phyloP scores from a whole-genome alignment of 1,140 invertebrate genomes.

The Macrobrachium nipponense region DNA sequence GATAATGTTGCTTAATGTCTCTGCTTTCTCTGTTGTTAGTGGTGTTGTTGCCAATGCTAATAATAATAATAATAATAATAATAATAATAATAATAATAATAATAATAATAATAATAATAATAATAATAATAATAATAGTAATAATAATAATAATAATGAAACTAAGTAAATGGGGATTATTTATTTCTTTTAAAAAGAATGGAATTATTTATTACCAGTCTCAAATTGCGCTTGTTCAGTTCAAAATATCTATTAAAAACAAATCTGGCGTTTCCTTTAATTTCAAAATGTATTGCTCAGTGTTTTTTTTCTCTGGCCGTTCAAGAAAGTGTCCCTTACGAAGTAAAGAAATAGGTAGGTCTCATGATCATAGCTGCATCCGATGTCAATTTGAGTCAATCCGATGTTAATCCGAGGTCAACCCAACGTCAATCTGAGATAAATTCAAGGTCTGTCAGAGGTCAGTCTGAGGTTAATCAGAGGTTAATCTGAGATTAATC shows the following conservation, averaged over 20 bases:
- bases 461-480: too few species aligned
- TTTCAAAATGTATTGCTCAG: background rate
- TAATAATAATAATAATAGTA: background rate
- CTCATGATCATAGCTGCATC: too few species aligned
- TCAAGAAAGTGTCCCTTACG: too few species aligned
- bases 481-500: too few species aligned
- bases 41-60: background rate
- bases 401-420: too few species aligned
- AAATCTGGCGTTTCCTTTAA: too few species aligned
- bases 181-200: background rate
- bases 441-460: too few species aligned
- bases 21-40: background rate
- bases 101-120: conserved; percentile 2
- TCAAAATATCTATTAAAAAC: too few species aligned
- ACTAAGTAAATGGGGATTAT: background rate
- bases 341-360: too few species aligned
- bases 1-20: background rate
- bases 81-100: background rate
- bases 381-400: too few species aligned
- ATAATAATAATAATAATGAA: background rate
- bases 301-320: background rate
- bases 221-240: too few species aligned
- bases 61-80: background rate
- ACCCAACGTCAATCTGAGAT: too few species aligned
- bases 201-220: background rate